Evolutionary conservation across 2,797 vertebrate genomes (phyloP).

Genomic region (Ambastaia sidthimunki): DNA sequence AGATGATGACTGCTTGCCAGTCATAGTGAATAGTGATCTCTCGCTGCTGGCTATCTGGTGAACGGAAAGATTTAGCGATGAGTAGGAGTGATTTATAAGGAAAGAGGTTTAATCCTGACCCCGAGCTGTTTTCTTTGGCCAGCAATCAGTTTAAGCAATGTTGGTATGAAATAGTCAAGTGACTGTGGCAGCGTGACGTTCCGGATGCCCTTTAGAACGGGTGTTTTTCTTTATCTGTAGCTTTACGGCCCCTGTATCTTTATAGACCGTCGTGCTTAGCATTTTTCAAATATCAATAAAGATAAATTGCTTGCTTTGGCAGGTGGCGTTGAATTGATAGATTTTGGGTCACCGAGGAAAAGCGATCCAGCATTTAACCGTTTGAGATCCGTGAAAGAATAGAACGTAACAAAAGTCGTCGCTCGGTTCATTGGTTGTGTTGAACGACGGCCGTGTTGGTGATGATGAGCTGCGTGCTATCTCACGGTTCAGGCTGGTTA

Average conservation of each 20-base stretch:
- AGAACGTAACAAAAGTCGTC: background rate
- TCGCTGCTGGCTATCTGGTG: conserved; percentile 52
- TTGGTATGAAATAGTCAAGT: conserved; percentile 46
- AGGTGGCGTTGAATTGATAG: conserved; percentile 57
- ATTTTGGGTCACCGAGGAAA: conserved; percentile 50
- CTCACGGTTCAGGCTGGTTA: background rate
- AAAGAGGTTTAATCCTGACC: conserved; percentile 62
- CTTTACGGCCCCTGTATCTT: conserved; percentile 68
- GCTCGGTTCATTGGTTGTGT: background rate
- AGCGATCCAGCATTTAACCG: conserved; percentile 35
- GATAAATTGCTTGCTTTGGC: conserved; percentile 71
- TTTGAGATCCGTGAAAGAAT: conserved; percentile 18
- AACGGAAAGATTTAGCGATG: conserved; percentile 55
- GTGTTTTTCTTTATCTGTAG: conserved; percentile 63
- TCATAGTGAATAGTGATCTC: conserved; percentile 55
- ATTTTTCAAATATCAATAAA: conserved; percentile 81
- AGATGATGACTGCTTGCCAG: conserved; percentile 56
- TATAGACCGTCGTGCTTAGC: conserved; percentile 73
- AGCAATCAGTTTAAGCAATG: conserved; percentile 49
- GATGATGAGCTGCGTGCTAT: conserved; percentile 61
- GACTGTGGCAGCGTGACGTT: conserved; percentile 46
- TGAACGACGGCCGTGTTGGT: background rate
- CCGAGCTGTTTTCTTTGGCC: conserved; percentile 58
- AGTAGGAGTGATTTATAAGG: conserved; percentile 60
- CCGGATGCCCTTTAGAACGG: conserved; percentile 72